These are phyloP conservation scores for Meleagris gallopavo DNA, from an alignment of 2,113 vertebrate species.

Conservation along the genomic window DNA sequence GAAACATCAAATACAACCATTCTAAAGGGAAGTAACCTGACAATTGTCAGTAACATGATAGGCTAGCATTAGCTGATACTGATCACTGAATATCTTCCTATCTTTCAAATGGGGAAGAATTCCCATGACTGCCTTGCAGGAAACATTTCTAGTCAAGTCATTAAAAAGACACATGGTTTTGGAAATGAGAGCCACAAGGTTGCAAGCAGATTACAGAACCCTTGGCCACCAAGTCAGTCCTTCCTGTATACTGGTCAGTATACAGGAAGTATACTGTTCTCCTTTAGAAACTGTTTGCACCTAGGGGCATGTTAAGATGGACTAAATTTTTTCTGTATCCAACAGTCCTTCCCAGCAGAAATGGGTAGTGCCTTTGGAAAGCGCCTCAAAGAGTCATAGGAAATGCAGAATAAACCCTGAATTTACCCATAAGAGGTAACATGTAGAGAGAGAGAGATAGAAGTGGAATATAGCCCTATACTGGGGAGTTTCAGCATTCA, in stretches of 20 bases:
- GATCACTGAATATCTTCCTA: neutral
- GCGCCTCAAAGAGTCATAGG: neutral
- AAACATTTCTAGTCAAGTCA: conserved; percentile 15
- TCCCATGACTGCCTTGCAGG: conserved; percentile 21
- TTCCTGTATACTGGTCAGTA: too few relatives aligned
- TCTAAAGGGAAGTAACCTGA: conserved; percentile 57
- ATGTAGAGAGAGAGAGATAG: fast-evolving
- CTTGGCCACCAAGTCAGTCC: neutral
- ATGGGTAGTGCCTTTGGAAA: neutral
- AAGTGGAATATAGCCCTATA: neutral
- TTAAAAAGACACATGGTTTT: conserved; percentile 18
- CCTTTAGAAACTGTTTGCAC: neutral
- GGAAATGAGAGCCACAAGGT: neutral
- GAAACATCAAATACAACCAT: conserved; percentile 38
- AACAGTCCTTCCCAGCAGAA: neutral
- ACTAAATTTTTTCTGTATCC: neutral
- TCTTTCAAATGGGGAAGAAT: conserved; percentile 21
- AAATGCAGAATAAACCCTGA: neutral
- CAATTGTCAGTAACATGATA: conserved; percentile 41
- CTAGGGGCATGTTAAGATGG: neutral
- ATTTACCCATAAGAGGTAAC: neutral
- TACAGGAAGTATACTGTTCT: too few relatives aligned
- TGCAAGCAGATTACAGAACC: neutral
- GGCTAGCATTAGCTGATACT: conserved; percentile 15
- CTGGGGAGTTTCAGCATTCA: neutral